phyloP scores from a whole-genome alignment of 2,113 vertebrate genomes.

The Lontra canadensis region DNA sequence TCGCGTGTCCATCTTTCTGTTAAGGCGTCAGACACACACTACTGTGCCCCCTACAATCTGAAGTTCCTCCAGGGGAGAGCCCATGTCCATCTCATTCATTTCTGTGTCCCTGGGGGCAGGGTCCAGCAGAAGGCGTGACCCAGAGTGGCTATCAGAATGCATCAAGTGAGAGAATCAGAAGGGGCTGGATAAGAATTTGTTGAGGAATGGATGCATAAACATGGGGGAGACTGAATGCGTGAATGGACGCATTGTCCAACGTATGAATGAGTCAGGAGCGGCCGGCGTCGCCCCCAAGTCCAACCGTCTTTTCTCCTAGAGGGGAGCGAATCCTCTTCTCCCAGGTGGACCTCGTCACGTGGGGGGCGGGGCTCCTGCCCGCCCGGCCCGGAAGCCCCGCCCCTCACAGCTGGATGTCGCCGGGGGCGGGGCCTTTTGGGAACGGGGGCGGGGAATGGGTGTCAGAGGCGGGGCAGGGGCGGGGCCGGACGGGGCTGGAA shows the following conservation, averaged over 20 bases:
- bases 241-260: neutral
- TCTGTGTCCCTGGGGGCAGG: neutral
- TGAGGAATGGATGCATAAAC: neutral
- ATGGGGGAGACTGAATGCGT: neutral
- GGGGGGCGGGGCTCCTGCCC: neutral
- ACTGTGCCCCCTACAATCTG: neutral
- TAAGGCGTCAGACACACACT: neutral
- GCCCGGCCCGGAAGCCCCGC: neutral
- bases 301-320: neutral
- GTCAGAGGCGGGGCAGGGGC: neutral
- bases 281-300: neutral
- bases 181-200: neutral
- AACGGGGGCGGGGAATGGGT: neutral
- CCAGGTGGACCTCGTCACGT: neutral
- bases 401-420: fast-evolving
- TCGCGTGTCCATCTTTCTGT: neutral
- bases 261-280: neutral
- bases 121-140: neutral
- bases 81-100: neutral
- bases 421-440: neutral
- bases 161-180: neutral
- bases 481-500: neutral
- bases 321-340: neutral
- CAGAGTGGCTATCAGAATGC: neutral
- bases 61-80: neutral